These are phyloP conservation scores for Dicyrtoma fusca DNA, from an alignment of 2,888 invertebrate species.

Conservation along the genomic window DNA sequence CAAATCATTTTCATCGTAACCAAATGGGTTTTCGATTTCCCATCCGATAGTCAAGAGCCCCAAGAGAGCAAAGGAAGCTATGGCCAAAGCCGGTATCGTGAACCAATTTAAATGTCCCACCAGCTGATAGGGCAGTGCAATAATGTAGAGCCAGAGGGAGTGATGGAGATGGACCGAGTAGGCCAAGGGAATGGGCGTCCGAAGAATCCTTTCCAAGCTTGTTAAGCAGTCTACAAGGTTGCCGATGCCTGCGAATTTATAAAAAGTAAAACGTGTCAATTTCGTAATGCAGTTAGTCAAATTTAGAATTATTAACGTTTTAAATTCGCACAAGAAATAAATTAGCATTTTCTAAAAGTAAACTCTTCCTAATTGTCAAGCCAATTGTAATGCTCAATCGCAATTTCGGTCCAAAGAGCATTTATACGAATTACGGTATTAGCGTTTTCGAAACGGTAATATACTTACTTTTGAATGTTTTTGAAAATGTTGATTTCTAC, in stretches of 20 bases:
- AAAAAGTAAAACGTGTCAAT: no score
- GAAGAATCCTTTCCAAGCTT: constrained; percentile 51
- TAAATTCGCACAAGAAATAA: not conserved
- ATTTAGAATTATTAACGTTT: not conserved
- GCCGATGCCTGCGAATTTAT: no score
- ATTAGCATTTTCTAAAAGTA: no score
- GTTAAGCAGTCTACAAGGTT: constrained; percentile 53
- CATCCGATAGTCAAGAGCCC: constrained; percentile 39
- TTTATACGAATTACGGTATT: no score
- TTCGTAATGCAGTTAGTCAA: no score
- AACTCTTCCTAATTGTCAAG: no score
- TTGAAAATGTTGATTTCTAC: no score
- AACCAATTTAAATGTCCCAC: constrained; percentile 24
- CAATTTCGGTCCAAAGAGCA: no score
- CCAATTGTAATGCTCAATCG: no score
- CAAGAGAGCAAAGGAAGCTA: constrained; percentile 17
- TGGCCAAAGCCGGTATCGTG: not conserved
- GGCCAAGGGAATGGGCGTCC: constrained; percentile 53
- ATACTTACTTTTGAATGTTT: no score
- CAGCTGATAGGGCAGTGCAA: constrained; percentile 42
- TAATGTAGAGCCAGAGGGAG: constrained; percentile 47
- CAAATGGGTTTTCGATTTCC: constrained; percentile 55
- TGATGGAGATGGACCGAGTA: constrained; percentile 52
- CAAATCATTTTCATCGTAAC: constrained; percentile 50
- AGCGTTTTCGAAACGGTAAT: no score